phyloP scores from a whole-genome alignment of 2,888 invertebrate species.

The Lochmaea capreae region DNA sequence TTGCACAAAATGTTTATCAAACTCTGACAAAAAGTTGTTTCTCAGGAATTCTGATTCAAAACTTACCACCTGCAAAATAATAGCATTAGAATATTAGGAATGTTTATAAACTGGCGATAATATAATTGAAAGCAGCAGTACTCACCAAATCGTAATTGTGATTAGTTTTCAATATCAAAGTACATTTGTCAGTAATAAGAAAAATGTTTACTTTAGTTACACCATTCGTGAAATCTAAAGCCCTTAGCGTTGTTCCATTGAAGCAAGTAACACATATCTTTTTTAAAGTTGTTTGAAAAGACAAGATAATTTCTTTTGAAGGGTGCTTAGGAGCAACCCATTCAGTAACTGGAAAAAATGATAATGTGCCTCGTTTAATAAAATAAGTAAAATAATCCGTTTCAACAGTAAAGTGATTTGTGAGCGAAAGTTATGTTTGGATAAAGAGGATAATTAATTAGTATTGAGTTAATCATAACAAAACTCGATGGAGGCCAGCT shows the following conservation, averaged over 20 bases:
- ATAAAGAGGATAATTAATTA: too few relatives aligned
- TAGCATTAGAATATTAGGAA: background rate
- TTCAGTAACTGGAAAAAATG: conserved; percentile 53
- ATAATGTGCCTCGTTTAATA: background rate
- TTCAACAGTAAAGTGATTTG: too few relatives aligned
- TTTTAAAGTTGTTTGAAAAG: conserved; percentile 57
- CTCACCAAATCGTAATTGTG: conserved; percentile 70
- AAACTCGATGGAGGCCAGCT: too few relatives aligned
- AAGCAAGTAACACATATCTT: conserved; percentile 63
- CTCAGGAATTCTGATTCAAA: conserved; percentile 65
- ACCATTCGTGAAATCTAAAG: conserved; percentile 61
- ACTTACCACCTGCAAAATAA: conserved; percentile 62
- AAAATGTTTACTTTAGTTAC: conserved; percentile 56
- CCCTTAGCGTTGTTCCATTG: conserved; percentile 63
- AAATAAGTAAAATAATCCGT: too few relatives aligned
- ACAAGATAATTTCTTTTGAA: conserved; percentile 62
- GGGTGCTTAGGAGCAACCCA: conserved; percentile 63
- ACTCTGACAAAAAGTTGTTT: conserved; percentile 60
- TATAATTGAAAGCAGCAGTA: background rate
- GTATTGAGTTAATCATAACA: too few relatives aligned
- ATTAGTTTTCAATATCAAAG: conserved; percentile 63
- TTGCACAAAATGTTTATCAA: conserved; percentile 62
- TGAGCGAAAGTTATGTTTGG: too few relatives aligned
- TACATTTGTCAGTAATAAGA: conserved; percentile 60
- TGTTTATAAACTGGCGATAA: conserved; percentile 2